Evolutionary conservation across 2,797 vertebrate species (phyloP).

Genomic region (Setipinna tenuifilis): DNA sequence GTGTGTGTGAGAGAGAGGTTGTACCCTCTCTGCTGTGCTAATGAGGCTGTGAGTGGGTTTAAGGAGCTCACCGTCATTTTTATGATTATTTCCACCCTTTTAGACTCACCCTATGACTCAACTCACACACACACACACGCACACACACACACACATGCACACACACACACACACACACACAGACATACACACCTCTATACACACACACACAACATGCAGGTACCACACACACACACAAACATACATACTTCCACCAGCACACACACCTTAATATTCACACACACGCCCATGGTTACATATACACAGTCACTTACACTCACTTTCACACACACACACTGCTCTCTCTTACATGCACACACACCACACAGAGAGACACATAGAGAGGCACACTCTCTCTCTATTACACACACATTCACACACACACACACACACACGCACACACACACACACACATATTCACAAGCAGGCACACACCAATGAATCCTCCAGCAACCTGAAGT

Average conservation of each 20-base stretch:
- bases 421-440: neutral
- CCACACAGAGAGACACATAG: neutral
- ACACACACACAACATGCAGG: neutral
- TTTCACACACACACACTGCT: neutral
- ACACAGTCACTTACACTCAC: neutral
- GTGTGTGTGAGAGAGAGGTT: conserved; percentile 39
- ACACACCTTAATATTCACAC: neutral
- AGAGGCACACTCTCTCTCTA: too few relatives aligned
- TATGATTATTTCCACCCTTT: conserved; percentile 95
- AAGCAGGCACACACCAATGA: neutral
- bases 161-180: neutral
- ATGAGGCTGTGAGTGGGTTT: conserved; percentile 91
- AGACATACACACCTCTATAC: neutral
- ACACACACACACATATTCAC: neutral
- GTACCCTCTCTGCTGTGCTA: conserved; percentile 80
- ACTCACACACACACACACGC: conserved; percentile 16
- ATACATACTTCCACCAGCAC: neutral
- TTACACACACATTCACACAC: too few relatives aligned
- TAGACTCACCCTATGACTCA: conserved; percentile 62
- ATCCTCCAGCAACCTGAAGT: neutral
- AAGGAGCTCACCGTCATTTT: conserved; percentile 89
- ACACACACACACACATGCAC: conserved; percentile 14
- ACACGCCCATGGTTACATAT: neutral
- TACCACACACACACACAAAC: neutral
- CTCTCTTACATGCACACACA: neutral